Base-by-base conservation (phyloP, 2,113 vertebrate genomes). In the Dissostichus mawsoni region DNA sequence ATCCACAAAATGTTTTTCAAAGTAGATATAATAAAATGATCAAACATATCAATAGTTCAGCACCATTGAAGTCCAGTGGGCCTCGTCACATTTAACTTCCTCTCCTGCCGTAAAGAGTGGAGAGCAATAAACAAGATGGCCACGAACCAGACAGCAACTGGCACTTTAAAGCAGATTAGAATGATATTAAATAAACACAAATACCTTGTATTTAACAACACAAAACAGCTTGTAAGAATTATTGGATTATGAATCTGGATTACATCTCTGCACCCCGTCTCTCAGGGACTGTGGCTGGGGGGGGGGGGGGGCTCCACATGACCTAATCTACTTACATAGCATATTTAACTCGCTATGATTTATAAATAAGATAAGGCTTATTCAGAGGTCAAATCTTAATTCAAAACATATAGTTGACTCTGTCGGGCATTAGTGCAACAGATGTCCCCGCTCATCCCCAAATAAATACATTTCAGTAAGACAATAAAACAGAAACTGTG, bases 211-310 rank as follows among this genome's bases (percentile, higher is more conserved):
- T 93, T 92, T 93, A 94, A 93, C 90, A 92, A 92, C 87, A 86
- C 87, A 90, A 92, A 94, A 91, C 92, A 94, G 91, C 92, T 93
- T 94, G 92, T 86, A 80, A 84, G 89, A 94, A 94, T 94, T 90
- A 95, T 85, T 90, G 95, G 94, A 95, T 95, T 95, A 95, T 93
- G 92, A 93, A 82, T 91, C 65, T 83, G 92, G 94, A 95, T 95
- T 94, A 94, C 90, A 93, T 93, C 88, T 91, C 79, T 74, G 50
- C 72, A 66, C 63, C 74, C 59, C 78, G 63, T 41, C 75, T 76
- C 78, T 41, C 69, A 81, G 73, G 69, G 73, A 81, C 80, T 57
- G 53, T 47, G 63, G 68, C 71, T 73, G 23, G 36, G 36, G 58
- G 63, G 76, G 12, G 17, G 20, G 50, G 12, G 74, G 61, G 36